Evolutionary conservation across 2,797 vertebrate species (phyloP).

Genomic region (Typhlichthys subterraneus): DNA sequence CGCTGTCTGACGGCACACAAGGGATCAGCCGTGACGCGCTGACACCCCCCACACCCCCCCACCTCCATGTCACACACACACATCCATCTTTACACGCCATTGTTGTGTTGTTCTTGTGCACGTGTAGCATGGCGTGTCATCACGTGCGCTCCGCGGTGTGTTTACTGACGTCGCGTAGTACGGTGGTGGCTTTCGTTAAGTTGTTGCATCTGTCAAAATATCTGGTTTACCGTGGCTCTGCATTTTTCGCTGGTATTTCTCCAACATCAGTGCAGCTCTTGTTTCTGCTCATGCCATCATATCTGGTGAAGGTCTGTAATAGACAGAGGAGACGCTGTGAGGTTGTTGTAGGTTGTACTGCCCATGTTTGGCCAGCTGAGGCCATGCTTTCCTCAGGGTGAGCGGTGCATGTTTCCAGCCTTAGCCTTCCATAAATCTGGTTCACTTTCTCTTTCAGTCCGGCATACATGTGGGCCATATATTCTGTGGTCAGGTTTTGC

Average conservation of each 20-base stretch:
- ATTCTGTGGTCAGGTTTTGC: slow-evolving; percentile 11
- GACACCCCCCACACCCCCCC: slow-evolving; percentile 68
- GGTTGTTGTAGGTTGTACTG: slow-evolving; percentile 68
- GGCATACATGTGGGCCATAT: slow-evolving; percentile 40
- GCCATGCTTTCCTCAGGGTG: slow-evolving; percentile 83
- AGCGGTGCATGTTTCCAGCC: slow-evolving; percentile 34
- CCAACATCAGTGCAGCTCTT: background rate
- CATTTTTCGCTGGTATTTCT: background rate
- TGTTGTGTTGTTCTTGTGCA: slow-evolving; percentile 27
- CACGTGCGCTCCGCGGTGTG: slow-evolving; percentile 19
- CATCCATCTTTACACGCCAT: slow-evolving; percentile 35
- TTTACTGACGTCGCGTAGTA: slow-evolving; percentile 7
- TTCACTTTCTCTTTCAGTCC: slow-evolving; percentile 30
- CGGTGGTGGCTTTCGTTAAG: background rate
- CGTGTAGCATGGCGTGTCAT: slow-evolving; percentile 19
- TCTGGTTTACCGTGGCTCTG: background rate
- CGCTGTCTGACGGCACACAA: slow-evolving; percentile 74
- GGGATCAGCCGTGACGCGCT: slow-evolving; percentile 77
- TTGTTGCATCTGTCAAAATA: background rate
- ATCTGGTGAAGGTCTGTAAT: background rate
- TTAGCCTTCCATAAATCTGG: slow-evolving; percentile 15
- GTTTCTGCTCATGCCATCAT: background rate
- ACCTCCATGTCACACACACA: slow-evolving; percentile 36
- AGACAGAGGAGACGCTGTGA: slow-evolving; percentile 1
- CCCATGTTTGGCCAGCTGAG: slow-evolving; percentile 81